These are phyloP conservation scores for Lottia gigantea DNA, from an alignment of 2,888 invertebrate genomes.

Conservation along the genomic window DNA sequence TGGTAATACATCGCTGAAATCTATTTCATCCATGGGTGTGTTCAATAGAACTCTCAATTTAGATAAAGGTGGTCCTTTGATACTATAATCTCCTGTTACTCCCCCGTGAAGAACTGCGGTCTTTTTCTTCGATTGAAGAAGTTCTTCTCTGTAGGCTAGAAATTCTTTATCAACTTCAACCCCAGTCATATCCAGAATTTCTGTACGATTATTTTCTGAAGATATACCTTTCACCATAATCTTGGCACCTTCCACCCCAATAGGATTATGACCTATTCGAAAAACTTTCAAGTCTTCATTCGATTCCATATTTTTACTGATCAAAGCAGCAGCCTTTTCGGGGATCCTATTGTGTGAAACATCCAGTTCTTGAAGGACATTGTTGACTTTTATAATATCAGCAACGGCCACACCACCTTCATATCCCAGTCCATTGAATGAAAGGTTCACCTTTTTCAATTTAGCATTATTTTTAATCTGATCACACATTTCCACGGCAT, in stretches of 20 bases:
- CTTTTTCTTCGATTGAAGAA: conserved; percentile 28
- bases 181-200: conserved; percentile 70
- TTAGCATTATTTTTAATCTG: conserved; percentile 45
- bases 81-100: conserved; percentile 39
- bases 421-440: conserved; percentile 72
- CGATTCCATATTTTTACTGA: conserved; percentile 69
- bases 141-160: conserved; percentile 30
- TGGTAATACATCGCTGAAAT: conserved; percentile 12
- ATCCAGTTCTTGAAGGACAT: conserved; percentile 52
- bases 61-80: conserved; percentile 20
- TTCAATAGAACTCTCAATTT: conserved; percentile 16
- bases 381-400: conserved; percentile 57
- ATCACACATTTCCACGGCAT: conserved; percentile 39
- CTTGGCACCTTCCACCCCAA: conserved; percentile 70
- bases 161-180: conserved; percentile 50
- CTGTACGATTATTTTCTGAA: conserved; percentile 63
- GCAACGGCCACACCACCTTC: conserved; percentile 49
- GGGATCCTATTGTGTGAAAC: conserved; percentile 51
- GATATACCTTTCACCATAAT: conserved; percentile 67
- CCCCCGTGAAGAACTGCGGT: conserved; percentile 34
- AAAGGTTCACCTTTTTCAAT: conserved; percentile 60
- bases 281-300: conserved; percentile 69
- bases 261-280: conserved; percentile 72
- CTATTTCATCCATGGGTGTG: conserved; percentile 15
- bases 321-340: conserved; percentile 38